A percentile compares a stretch with the other conserved stretches of the same genome.
Evolutionary conservation across 2,888 invertebrate species (phyloP).

Genomic region (Parnassius glacialis): DNA sequence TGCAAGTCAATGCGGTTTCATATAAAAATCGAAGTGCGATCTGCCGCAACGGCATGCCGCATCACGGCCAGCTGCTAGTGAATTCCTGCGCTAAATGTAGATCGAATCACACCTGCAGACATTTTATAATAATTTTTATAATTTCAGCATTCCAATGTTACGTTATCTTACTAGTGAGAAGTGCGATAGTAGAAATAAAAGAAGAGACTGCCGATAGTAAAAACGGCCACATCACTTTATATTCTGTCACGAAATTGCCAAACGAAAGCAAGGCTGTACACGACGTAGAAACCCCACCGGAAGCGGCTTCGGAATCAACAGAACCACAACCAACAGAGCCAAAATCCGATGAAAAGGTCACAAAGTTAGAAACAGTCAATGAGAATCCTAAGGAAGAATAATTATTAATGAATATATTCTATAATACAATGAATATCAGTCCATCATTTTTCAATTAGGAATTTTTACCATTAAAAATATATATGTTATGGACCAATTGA

Average conservation of each 20-base stretch:
- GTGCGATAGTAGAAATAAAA: slow-evolving; percentile 55
- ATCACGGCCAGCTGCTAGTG: no score
- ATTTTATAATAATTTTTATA: slow-evolving; percentile 14
- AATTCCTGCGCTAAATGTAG: no score
- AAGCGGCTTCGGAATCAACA: slow-evolving; percentile 13
- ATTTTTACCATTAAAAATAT: no score
- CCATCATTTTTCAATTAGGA: no score
- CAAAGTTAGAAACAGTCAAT: slow-evolving; percentile 39
- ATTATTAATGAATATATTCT: slow-evolving; percentile 1
- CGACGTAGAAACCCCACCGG: slow-evolving; percentile 33
- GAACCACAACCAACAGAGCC: slow-evolving; percentile 15
- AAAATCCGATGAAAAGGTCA: slow-evolving; percentile 25
- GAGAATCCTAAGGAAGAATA: slow-evolving; percentile 37
- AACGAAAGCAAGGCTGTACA: slow-evolving; percentile 22
- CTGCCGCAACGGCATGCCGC: no score
- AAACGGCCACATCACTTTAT: slow-evolving; percentile 31
- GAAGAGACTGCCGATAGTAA: slow-evolving; percentile 37
- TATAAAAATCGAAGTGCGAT: no score
- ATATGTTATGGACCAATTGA: no score
- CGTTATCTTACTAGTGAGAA: slow-evolving; percentile 53
- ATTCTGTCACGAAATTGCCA: slow-evolving; percentile 28
- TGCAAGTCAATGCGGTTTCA: no score
- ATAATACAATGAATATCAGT: background rate
- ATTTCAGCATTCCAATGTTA: slow-evolving; percentile 58
- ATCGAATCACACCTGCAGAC: no score